A percentile compares a stretch with the other conserved stretches of the same genome.
Evolutionary conservation across 2,113 vertebrate genomes (phyloP).

Genomic region (Corydoras sp.): DNA sequence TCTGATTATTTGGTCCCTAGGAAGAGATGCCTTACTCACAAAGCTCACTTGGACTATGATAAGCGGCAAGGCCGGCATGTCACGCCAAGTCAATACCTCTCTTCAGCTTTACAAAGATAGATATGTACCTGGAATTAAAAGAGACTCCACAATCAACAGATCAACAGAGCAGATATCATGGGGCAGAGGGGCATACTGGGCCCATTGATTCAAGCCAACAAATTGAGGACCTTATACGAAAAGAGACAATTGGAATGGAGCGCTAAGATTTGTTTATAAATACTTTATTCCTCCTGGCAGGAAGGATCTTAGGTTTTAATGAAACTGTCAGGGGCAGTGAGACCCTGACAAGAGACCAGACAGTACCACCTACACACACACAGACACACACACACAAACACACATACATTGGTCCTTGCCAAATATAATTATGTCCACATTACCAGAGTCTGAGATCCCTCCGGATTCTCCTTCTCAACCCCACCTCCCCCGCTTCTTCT

Average conservation of each 20-base stretch:
- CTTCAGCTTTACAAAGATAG: slow-evolving; percentile 55
- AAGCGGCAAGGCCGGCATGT: slow-evolving; percentile 35
- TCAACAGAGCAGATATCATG: slow-evolving; percentile 38
- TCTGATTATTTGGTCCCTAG: not conserved
- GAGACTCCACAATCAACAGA: slow-evolving; percentile 54
- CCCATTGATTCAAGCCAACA: slow-evolving; percentile 50
- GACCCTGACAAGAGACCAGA: slow-evolving; percentile 55
- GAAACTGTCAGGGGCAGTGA: slow-evolving; percentile 57
- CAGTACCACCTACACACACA: slow-evolving; percentile 51
- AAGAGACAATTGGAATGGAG: slow-evolving; percentile 35
- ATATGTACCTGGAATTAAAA: slow-evolving; percentile 59
- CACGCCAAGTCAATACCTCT: slow-evolving; percentile 50
- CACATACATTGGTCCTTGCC: slow-evolving; percentile 42
- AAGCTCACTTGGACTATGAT: slow-evolving; percentile 29
- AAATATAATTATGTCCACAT: slow-evolving; percentile 65
- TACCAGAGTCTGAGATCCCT: no score
- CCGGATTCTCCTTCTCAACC: no score
- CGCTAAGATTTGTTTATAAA: slow-evolving; percentile 58
- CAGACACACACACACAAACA: slow-evolving; percentile 42
- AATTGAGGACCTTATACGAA: slow-evolving; percentile 34
- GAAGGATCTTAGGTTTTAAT: slow-evolving; percentile 55
- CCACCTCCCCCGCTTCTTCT: not conserved
- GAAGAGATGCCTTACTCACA: slow-evolving; percentile 1
- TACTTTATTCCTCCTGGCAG: slow-evolving; percentile 53
- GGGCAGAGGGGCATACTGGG: slow-evolving; percentile 40